A percentile compares a stretch with the other conserved stretches of the same genome.
phyloP scores from a whole-genome alignment of 2,888 invertebrate genomes.

The Dynastes maya region DNA sequence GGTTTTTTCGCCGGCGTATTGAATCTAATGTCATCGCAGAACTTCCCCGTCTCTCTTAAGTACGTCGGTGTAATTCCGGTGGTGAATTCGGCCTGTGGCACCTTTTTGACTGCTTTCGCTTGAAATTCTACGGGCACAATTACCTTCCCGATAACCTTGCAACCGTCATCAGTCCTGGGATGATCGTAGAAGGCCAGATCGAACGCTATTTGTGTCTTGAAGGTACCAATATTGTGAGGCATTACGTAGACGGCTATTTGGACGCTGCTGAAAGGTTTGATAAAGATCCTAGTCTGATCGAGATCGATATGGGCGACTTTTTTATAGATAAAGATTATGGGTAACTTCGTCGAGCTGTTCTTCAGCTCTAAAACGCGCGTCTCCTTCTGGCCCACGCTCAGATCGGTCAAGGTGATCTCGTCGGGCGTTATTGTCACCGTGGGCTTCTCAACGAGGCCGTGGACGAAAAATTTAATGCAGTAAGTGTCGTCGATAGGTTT shows the following conservation, averaged over 20 bases:
- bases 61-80: constrained; percentile 37
- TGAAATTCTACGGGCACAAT: constrained; percentile 29
- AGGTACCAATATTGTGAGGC: constrained; percentile 58
- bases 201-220: constrained; percentile 56
- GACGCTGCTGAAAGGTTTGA: constrained; percentile 52
- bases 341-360: constrained; percentile 60
- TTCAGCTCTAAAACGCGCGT: constrained; percentile 37
- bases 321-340: constrained; percentile 59
- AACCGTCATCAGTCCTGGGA: constrained; percentile 35
- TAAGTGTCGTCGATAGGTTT: background rate
- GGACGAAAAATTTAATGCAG: constrained; percentile 35
- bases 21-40: constrained; percentile 11
- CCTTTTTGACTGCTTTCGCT: constrained; percentile 1
- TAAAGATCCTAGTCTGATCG: constrained; percentile 54
- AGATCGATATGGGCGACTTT: constrained; percentile 63
- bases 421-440: constrained; percentile 35
- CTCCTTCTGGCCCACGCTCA: constrained; percentile 17
- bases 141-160: constrained; percentile 39
- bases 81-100: constrained; percentile 26
- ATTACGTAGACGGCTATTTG: constrained; percentile 57
- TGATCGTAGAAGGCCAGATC: constrained; percentile 57
- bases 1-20: constrained; percentile 22
- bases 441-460: constrained; percentile 37
- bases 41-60: constrained; percentile 42
- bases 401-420: constrained; percentile 17